Base-by-base conservation (phyloP, 1,140 invertebrate genomes). In the Brachionus rubens region DNA sequence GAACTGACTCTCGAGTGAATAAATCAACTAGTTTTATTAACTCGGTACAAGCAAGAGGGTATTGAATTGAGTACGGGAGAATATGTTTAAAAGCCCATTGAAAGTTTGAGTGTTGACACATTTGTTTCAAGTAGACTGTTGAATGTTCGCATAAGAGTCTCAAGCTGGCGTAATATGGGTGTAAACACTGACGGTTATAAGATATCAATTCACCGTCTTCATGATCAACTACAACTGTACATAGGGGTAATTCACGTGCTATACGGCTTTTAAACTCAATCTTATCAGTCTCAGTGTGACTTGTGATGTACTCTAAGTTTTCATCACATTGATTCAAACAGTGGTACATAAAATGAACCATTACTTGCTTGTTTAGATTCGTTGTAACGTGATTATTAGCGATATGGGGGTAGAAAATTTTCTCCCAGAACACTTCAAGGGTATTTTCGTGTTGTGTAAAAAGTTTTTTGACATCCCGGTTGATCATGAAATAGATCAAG, bases 181-280 rank as follows among this genome's bases (percentile, higher is more conserved):
- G 48, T 26, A 75, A 19, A 56, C 48, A 75, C 33, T 54, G 48
- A 1, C 52, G 30, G 24, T 75, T 75, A 19, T 56, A 75, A 30
- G 16, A 41, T 10, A 75, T 33, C 30, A 75, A 41, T 16, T 75
- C 72, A n/a, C 7, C 14, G 24, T 75, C 54, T 41, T 75, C 72
- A 41, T 75, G 72, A 36, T 75, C 72, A 16, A 75, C 72, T 12
- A 75, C 36, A n/a, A 75, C 48, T 10, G 48, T 54, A 41, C 72
- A 75, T 2, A 75, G 16, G 3, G 72, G 72, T 1, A 75, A 30
- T 26, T 75, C 68, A 0, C 2, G 10, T 2, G 43, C 68, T 19
- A 72, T 72, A 1, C 24, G 3, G n/a, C 3, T 0, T 33, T 40
- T 30, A 14, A 65, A 65, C 4, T 14, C 43, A 46, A 46, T 16